phyloP scores from a whole-genome alignment of 2,113 vertebrate species.

The Eubucco bourcierii region DNA sequence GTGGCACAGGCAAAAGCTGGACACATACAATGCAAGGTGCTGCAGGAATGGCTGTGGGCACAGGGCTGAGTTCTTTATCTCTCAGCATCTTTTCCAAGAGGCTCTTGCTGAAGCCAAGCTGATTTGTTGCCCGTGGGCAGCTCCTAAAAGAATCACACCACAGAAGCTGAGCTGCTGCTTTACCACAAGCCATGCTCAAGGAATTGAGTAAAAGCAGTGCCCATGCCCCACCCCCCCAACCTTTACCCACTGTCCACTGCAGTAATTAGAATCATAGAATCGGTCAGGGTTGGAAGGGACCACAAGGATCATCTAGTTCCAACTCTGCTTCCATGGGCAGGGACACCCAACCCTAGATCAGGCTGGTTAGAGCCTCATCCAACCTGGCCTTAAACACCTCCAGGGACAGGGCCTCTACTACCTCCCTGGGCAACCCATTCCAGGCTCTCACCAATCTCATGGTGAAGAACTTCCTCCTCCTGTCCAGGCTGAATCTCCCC shows the following conservation, averaged over 20 bases:
- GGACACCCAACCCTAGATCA: no score
- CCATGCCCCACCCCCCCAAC: no score
- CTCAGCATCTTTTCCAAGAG: background rate
- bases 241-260: rapidly evolving
- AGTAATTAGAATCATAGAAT: background rate
- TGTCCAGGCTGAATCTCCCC: no score
- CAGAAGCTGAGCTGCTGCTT: background rate
- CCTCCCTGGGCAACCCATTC: no score
- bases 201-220: background rate
- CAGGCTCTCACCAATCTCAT: no score
- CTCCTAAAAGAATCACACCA: background rate
- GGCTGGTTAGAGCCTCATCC: no score
- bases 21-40: rapidly evolving
- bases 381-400: no score
- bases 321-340: no score
- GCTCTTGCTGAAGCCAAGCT: background rate
- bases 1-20: background rate
- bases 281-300: no score
- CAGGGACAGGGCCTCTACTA: no score
- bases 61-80: background rate
- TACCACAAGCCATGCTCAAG: rapidly evolving
- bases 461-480: no score
- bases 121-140: background rate
- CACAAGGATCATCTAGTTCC: no score
- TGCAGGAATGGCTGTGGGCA: background rate